Evolutionary conservation across 2,113 vertebrate species (phyloP), one percentile per base, ranked within the genome.

Genomic region (Microtus oregoni): DNA sequence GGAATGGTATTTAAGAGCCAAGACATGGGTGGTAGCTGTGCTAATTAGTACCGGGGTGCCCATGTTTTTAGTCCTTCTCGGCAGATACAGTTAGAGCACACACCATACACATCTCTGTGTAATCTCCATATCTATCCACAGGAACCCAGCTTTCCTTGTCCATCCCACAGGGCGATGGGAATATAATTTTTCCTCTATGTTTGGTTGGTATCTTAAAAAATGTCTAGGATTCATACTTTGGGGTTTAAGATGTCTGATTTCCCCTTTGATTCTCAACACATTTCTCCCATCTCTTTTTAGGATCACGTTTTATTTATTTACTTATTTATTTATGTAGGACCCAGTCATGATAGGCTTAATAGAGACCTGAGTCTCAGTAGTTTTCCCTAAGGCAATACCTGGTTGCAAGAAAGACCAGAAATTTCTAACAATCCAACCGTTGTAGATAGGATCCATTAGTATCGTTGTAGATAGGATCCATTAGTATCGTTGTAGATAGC

Each of bases 141-240:
- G 55, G 22, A 7, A 3, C 11, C 11, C 61, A 61, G 22, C 44
- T 89, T 93, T 96, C 73, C 47, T 94, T 81, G 70, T 86, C 70
- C 30, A 93, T 50, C 35, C 77, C 44, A 89, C 11, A 88, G 63
- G 22, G 32, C 17, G 77, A 77, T 44, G 63, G 76, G 35, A 94
- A 73, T 78, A 28, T 28, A 95, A 78, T n/a, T n/a, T 72, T 72
- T 72, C 70, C 77, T 95, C 88, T 81, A 52, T 52, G 15, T 50
- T 78, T 79, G 14, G 41, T 77, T 77, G 87, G n/a, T 55, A 63
- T 50, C n/a, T 95, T 82, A 38, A 73, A 86, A 75, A 75, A 50
- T 55, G 73, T 79, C 70, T n/a, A 47, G 41, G 83, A 72, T 14
- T 94, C 58, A 78, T 90, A 44, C 68, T 96, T 95, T 95, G 19